phyloP scores from a whole-genome alignment of 2,113 vertebrate genomes.

The Colaptes auratus region DNA sequence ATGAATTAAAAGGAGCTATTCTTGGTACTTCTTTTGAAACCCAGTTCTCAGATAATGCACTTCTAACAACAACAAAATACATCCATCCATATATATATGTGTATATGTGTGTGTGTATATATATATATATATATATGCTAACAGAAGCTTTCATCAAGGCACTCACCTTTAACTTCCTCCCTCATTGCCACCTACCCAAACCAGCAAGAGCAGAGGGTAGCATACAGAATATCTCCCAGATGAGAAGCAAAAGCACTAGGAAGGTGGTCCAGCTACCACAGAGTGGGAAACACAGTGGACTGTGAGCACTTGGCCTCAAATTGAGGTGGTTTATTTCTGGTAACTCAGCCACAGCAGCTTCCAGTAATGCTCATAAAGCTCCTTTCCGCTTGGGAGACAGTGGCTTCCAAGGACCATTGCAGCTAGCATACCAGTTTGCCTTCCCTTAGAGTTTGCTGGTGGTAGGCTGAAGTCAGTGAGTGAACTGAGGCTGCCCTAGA shows the following conservation, averaged over 20 bases:
- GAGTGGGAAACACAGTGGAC: conserved; percentile 38
- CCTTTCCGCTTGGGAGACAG: not conserved
- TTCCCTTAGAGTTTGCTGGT: conserved; percentile 1
- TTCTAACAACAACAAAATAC: not conserved
- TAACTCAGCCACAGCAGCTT: conserved; percentile 58
- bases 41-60: not conserved
- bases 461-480: not conserved
- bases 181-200: conserved; percentile 15
- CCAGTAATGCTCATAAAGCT: conserved; percentile 58
- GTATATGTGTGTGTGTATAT: too few species aligned
- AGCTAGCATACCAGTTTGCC: not conserved
- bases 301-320: conserved; percentile 17
- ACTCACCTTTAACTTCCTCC: conserved; percentile 38
- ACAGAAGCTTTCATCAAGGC: not conserved
- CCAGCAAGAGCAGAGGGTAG: conserved; percentile 20
- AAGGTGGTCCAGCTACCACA: conserved; percentile 21
- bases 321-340: conserved; percentile 58
- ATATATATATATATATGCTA: not conserved
- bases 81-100: too few species aligned
- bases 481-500: conserved; percentile 14
- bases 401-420: conserved; percentile 20
- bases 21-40: conserved; percentile 10
- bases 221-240: not conserved
- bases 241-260: conserved; percentile 22
- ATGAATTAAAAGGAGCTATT: not conserved